Conservation (phyloP, 2,113 vertebrate genomes). For the Seriola quinqueradiata region DNA sequence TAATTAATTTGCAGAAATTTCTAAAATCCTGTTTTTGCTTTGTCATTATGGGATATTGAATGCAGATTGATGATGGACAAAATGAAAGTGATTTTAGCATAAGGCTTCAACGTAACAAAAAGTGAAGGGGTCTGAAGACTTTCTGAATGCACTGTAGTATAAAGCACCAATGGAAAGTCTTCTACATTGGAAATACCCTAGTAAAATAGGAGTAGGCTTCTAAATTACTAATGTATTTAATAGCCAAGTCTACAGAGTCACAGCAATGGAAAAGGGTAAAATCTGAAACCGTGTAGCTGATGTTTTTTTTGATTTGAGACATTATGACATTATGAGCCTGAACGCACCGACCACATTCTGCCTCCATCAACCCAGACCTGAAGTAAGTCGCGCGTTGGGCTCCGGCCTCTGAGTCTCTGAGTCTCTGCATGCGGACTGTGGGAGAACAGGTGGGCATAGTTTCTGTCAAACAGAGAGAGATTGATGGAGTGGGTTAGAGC, state of each 20-base stretch:
- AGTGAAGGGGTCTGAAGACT: no score
- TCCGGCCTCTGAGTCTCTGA: constrained; percentile 26
- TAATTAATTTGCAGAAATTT: no score
- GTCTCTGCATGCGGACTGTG: constrained; percentile 66
- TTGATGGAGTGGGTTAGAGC: constrained; percentile 80
- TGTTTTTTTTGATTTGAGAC: constrained; percentile 20
- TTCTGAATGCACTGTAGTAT: not conserved
- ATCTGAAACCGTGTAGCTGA: not conserved
- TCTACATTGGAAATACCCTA: not conserved
- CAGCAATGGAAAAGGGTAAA: not conserved
- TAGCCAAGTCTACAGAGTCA: not conserved
- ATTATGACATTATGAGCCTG: not conserved
- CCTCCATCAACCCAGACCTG: constrained; percentile 52
- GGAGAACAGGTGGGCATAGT: constrained; percentile 86
- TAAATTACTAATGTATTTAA: not conserved
- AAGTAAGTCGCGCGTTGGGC: constrained; percentile 28
- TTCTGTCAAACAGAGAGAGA: constrained; percentile 82
- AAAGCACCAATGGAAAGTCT: not conserved
- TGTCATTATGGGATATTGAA: no score
- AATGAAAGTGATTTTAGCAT: no score
- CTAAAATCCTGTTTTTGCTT: no score
- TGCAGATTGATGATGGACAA: no score
- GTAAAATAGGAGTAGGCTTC: not conserved
- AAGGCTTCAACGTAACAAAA: no score
- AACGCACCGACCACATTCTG: constrained; percentile 21